Evolutionary conservation across 2,888 invertebrate genomes (phyloP), one percentile per base, ranked within the genome.

Genomic region (Drosophila dives): DNA sequence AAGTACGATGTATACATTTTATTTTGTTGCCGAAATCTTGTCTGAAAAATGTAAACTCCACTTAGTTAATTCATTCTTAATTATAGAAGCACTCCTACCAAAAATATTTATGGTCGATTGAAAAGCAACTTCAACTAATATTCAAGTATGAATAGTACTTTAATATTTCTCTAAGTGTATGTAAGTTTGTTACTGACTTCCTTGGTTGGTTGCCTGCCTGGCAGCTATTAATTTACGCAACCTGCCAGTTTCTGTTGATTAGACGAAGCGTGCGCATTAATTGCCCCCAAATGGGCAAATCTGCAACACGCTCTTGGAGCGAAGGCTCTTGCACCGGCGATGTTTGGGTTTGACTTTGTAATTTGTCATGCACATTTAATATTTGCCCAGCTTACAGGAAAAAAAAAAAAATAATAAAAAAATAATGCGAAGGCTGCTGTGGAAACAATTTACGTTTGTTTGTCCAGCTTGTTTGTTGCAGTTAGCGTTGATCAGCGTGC

Each of bases 391-490:
- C 54, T 49, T 36, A 56, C 17, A 49, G 49, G n/a, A 49, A 49
- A 29, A 26, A 49, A 29, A 29, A 17, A 29, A 17, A 1, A 36
- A 33, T 8, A 33, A 51, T 15, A 53, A 38, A 36, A n/a, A 45
- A 45, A 23, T 29, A 29, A 20, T 15, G 23, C 15, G 33, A 45
- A 45, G 29, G 34, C 58, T 29, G 17, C 36, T 49, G 36, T 58
- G 66, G 81, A 87, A 89, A 89, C 82, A 89, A 90, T 89, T 88
- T 87, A 71, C 83, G 80, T 88, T 89, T 86, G 91, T 90, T 86
- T 85, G 89, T 90, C 90, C 88, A 89, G 84, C 85, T 85, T 86
- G 85, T 85, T 85, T 85, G 90, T 90, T 90, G 85, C 85, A 90
- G 81, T 85, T 90, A 90, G 85, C 89, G 90, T 85, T 85, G 85